Conservation (phyloP, 2,113 vertebrate genomes). For the Anser cygnoides region DNA sequence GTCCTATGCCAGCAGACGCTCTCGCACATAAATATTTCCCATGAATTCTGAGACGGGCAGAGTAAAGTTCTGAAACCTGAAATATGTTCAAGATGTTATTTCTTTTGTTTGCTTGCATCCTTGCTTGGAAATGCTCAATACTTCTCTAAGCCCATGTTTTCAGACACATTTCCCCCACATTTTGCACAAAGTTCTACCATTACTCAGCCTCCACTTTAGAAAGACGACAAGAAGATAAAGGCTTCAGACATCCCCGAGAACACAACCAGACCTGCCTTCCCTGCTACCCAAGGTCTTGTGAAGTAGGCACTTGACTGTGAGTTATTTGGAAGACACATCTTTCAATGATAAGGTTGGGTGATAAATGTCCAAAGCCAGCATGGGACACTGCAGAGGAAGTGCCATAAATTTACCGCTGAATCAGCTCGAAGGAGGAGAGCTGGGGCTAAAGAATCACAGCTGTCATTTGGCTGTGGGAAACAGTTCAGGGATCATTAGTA, state of each 20-base stretch:
- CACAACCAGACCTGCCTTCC: not conserved
- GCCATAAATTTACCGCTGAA: conserved; percentile 82
- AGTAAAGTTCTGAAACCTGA: not conserved
- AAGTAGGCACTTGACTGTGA: conserved; percentile 32
- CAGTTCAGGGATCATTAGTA: conserved; percentile 88
- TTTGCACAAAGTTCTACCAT: not conserved
- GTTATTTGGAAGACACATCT: conserved; percentile 48
- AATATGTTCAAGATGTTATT: not conserved
- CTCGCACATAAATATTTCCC: not conserved
- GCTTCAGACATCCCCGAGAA: not conserved
- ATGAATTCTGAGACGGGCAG: not conserved
- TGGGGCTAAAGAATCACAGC: conserved; percentile 91
- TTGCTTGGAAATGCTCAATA: not conserved
- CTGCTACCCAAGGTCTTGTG: not conserved
- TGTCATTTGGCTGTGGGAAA: conserved; percentile 96
- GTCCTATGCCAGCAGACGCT: not conserved
- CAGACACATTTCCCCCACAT: accelerated
- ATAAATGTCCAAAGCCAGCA: conserved; percentile 80
- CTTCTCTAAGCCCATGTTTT: not conserved
- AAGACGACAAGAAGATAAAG: not conserved
- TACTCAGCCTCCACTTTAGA: not conserved
- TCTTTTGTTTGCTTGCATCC: not conserved
- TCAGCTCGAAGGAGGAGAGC: conserved; percentile 72
- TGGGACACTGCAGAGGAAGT: conserved; percentile 82
- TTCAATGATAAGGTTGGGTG: conserved; percentile 57